Conservation (phyloP, 2,113 vertebrate genomes). For the Empidonax traillii region DNA sequence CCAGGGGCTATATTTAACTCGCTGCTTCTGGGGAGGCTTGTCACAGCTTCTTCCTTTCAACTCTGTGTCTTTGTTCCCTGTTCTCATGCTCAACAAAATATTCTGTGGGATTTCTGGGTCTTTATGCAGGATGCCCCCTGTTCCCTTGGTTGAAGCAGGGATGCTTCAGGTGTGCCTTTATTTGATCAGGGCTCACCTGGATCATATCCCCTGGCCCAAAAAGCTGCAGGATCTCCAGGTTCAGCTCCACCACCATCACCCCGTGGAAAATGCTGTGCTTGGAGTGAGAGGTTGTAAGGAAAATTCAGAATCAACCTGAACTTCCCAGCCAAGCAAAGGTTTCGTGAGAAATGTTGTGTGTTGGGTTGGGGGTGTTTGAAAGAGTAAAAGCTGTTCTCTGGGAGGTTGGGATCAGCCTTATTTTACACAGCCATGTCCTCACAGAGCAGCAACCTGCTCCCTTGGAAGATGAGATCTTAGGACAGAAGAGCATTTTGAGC, state of each 20-base stretch:
- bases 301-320: background rate
- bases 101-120: background rate
- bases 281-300: background rate
- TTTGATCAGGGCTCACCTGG: background rate
- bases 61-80: background rate
- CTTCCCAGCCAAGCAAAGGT: background rate
- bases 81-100: background rate
- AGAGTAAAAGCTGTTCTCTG: background rate
- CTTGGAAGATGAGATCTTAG: background rate
- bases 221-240: background rate
- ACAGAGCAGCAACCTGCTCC: background rate
- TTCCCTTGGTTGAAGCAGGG: background rate
- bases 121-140: background rate
- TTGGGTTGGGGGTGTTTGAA: background rate
- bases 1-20: constrained; percentile 27
- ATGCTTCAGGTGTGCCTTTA: background rate
- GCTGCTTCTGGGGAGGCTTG: background rate
- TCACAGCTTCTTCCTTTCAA: background rate
- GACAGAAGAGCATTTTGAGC: background rate
- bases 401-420: background rate
- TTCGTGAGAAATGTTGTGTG: background rate
- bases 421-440: background rate
- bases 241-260: background rate
- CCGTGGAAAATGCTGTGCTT: background rate
- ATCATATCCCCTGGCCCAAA: too few relatives aligned